Base-by-base conservation (phyloP, 2,113 vertebrate genomes). In the Cariama cristata region DNA sequence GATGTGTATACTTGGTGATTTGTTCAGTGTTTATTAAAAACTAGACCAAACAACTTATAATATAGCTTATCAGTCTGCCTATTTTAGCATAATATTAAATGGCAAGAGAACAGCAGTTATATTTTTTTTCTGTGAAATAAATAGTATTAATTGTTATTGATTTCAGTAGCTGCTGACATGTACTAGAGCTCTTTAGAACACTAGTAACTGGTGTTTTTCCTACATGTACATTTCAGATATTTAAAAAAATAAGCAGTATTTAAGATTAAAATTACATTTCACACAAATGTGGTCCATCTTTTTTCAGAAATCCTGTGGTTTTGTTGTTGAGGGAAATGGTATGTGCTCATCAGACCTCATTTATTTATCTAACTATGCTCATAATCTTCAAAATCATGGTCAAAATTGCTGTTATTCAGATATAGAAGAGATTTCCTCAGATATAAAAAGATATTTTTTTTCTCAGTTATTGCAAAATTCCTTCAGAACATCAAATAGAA, bases 51-150 rank as follows among this genome's bases (percentile, higher is more conserved):
- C 13, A 32, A 33, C n/a, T 74, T 90, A 40, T 4, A 72, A 4
- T 52, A 12, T 14, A 71, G 12, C 24, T 79, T 74, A 28, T 72
- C 44, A 53, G 19, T 53, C 77, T 82, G 79, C 44, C 92, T 74
- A 79, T 96, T 79, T 91, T 90, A 86, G 68, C 56, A 85, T 96
- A 95, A 88, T 83, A 92, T 84, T 68, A 93, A 95, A 93, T 86
- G n/a, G 52, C 11, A 89, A 79, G 81, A 94, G 12, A 96, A 86
- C 58, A 52, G 45, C 75, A 82, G 44, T 44, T 93, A 44, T 9
- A 12, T 21, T 58, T 56, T 88, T 53, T 76, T 86, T 38, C 53
- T 53, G 42, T 95, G 91, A 82, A 92, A 72, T 88, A 87, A 96
- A 94, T 35, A 59, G 32, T 80, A 52, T 82, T 93, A 91, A 86